phyloP scores from a whole-genome alignment of 2,888 invertebrate species.

The Drosophila merina region DNA sequence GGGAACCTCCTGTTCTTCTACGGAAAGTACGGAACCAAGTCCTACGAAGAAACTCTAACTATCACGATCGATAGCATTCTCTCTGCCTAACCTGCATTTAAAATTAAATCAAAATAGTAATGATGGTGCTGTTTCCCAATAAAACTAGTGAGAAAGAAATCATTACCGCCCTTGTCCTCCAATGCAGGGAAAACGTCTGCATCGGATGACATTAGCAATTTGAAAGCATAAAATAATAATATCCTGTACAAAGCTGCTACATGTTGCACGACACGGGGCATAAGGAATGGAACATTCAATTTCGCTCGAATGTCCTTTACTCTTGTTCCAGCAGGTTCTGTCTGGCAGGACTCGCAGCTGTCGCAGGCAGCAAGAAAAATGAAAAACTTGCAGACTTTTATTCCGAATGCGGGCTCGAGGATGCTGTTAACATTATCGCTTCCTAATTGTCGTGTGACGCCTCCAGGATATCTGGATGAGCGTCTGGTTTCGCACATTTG shows the following conservation, averaged over 20 bases:
- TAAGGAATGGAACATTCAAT: constrained; percentile 64
- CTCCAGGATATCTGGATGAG: constrained; percentile 7
- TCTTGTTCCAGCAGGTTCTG: constrained; percentile 15
- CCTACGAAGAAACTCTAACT: constrained; percentile 26
- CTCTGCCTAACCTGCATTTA: constrained; percentile 24
- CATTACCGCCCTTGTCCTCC: constrained; percentile 25
- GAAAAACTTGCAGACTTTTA: constrained; percentile 23
- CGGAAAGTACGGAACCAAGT: constrained; percentile 43
- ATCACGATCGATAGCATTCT: constrained; percentile 34
- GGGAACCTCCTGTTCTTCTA: constrained; percentile 39
- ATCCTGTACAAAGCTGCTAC: constrained; percentile 71
- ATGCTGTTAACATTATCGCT: constrained; percentile 68
- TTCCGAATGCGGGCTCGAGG: constrained; percentile 18
- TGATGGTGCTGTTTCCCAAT: constrained; percentile 62
- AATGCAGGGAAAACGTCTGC: constrained; percentile 17
- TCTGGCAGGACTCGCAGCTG: constrained; percentile 55
- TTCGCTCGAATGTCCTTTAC: constrained; percentile 56
- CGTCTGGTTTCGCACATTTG: constrained; percentile 4
- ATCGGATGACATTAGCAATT: constrained; percentile 39
- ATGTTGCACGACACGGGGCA: constrained; percentile 57
- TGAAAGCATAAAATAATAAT: constrained; percentile 61
- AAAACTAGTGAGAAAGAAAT: constrained; percentile 38
- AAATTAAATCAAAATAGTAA: constrained; percentile 66
- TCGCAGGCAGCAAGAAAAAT: constrained; percentile 58
- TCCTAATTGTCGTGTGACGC: constrained; percentile 67